Evolutionary conservation across 2,888 invertebrate genomes (phyloP), one percentile per base, ranked within the genome.

Genomic region (Drosophila siamana): DNA sequence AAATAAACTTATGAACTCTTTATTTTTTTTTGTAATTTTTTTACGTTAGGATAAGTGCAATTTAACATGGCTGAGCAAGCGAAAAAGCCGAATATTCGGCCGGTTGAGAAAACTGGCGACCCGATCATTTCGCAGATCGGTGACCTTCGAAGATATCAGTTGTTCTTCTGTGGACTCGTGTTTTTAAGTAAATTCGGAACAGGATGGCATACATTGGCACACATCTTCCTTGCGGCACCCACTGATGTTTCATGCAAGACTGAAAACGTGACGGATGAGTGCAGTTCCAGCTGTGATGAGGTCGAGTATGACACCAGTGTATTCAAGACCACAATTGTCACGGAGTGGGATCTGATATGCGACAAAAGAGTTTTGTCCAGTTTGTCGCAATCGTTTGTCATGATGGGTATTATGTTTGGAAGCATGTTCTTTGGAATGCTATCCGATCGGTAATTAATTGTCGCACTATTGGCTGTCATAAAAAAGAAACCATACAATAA

Each of bases 171-270:
- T 76, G 92, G 94, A 48, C 93, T 95, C 0, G 94, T 96, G 38
- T 95, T 95, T 72, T 92, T 96, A 8, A 94, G 95, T 56, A 96
- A 96, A 91, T 95, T 96, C 86, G 96, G 96, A 0, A 95, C 96
- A 0, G 96, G 96, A 0, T 96, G 96, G 96, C 96, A 96, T 89
- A 96, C 96, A 85, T 93, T 96, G 90, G 95, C 95, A 70, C 96
- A 96, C 69, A 95, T 96, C 64, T 96, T 96, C 87, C 93, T 96
- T 69, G 95, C 96, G 5, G 96, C 96, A 0, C 94, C 95, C 0
- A 94, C 94, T 56, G 92, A 93, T 15, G 94, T 93, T 81, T 93
- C 93, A 16, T 95, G 95, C 84, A 85, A 28, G n/a, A 48, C 88
- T 0, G 69, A n/a, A 0, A 86, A 86, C 28, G 64, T 64, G 0